Base-by-base conservation (phyloP, 1,140 invertebrate genomes). In the Hycleus phaleratus region DNA sequence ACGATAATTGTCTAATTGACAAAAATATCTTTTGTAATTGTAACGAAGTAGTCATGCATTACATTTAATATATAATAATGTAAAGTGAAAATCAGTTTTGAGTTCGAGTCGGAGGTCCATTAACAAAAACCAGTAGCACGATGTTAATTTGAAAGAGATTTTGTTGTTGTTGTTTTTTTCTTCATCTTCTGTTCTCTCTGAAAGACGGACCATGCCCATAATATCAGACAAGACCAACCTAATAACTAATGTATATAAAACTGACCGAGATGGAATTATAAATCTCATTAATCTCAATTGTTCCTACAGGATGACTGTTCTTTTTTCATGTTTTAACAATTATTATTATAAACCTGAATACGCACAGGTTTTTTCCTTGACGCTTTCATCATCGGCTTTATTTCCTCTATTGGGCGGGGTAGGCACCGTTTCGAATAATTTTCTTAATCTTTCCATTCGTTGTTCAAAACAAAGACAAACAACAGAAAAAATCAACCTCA, bases 71-170 rank as follows among this genome's bases (percentile, higher is more conserved):
- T 18, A 18, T 18, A 65, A 65, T 65, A 61, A 65, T 42, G 10
- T 44, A 49, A 62, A 47, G 59, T 54, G 59, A 59, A 66, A 66
- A 58, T 66, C 48, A 66, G 61, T 66, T 61, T 66, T 57, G 61
- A 63, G 56, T 46, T 39, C 51, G 49, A 60, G 52, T 45, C 38
- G 47, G 46, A 38, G 26, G 38, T 58, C 63, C 61, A 66, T 66
- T 66, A 66, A 66, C 59, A 66, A 66, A 66, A 66, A 66, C 64
- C 64, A 66, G 64, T 66, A 66, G 64, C 64, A 63, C 61, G 59
- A 63, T 61, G 64, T 66, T 66, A 66, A 66, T 66, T 66, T 57
- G 61, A 66, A 66, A 59, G 61, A 59, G 56, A 63, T 66, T 63
- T 63, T 56, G 44, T 42, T 42, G 11, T 42, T 18, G 40, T 42